Evolutionary conservation across 1,140 invertebrate genomes (phyloP).

Genomic region (Cepaea nemoralis): DNA sequence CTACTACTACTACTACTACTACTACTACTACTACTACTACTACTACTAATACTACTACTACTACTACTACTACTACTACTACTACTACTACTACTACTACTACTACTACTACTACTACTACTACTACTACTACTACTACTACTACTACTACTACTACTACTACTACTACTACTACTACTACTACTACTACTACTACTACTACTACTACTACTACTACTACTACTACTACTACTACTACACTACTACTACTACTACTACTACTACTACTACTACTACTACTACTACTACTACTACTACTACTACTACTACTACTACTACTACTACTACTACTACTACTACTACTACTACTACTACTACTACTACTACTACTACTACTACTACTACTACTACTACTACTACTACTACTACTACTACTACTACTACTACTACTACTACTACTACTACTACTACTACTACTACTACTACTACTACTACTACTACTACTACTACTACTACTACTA

Average conservation of each 20-base stretch:
- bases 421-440: no score
- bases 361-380: no score
- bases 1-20: constrained; percentile 23
- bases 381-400: no score
- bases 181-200: constrained; percentile 34
- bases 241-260: background rate
- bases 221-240: background rate
- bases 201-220: background rate
- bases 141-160: constrained; percentile 33
- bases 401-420: no score
- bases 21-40: constrained; percentile 31
- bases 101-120: constrained; percentile 23
- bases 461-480: no score
- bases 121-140: constrained; percentile 33
- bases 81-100: constrained; percentile 28
- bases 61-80: constrained; percentile 33
- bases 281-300: constrained; percentile 5
- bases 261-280: background rate
- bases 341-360: no score
- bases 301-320: no score
- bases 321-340: no score
- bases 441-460: no score
- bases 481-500: no score
- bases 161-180: constrained; percentile 32
- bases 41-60: no score